These are phyloP conservation scores for Mycetomoellerius zeteki DNA, from an alignment of 1,140 invertebrate species.

Conservation along the genomic window DNA sequence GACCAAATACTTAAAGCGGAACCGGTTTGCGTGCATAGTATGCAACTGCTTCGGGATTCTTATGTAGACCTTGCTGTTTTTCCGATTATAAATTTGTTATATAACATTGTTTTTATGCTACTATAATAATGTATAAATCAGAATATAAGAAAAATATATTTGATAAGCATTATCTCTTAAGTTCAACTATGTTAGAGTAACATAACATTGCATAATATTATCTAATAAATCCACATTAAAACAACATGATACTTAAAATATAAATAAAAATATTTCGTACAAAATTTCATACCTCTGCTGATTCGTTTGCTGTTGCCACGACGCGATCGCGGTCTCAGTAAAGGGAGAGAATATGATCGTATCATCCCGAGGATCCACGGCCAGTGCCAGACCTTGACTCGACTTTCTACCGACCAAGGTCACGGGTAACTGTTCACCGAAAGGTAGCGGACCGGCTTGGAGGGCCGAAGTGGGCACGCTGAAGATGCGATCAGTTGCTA, in stretches of 20 bases:
- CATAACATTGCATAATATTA: background rate
- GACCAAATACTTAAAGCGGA: background rate
- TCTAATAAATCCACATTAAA: background rate
- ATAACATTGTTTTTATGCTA: background rate
- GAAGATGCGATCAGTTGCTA: conserved; percentile 93
- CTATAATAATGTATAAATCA: background rate
- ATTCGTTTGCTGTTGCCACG: conserved; percentile 91
- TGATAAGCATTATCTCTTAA: background rate
- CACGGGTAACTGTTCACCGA: conserved; percentile 91
- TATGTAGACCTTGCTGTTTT: background rate
- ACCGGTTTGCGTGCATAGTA: conserved; percentile 1
- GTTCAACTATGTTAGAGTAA: background rate
- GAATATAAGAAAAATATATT: background rate
- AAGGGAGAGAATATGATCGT: conserved; percentile 92
- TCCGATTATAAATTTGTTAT: background rate
- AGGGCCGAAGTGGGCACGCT: conserved; percentile 91
- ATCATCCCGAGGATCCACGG: conserved; percentile 90
- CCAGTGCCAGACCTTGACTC: conserved; percentile 92
- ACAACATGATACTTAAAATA: background rate
- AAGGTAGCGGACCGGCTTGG: conserved; percentile 90
- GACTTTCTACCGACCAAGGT: conserved; percentile 93
- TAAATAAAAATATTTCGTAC: conserved; percentile 25
- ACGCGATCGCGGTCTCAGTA: conserved; percentile 92
- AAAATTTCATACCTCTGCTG: conserved; percentile 87
- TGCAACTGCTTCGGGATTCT: background rate